A percentile compares a stretch with the other conserved stretches of the same genome.
Conservation (phyloP, 2,888 invertebrate species). For the Drosophila phalerata region DNA sequence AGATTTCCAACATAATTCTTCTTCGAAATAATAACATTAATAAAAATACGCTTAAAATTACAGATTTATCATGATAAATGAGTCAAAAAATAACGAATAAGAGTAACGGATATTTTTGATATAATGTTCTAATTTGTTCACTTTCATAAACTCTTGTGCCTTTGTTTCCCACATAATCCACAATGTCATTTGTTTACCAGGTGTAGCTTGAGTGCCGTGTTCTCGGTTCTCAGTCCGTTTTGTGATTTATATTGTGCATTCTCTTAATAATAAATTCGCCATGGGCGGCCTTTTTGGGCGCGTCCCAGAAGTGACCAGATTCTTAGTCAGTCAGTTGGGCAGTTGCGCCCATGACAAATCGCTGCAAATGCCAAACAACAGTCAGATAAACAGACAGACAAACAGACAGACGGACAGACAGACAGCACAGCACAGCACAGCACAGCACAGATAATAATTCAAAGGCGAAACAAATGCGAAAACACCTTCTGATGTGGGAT, state of each 20-base stretch:
- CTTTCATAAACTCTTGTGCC: background rate
- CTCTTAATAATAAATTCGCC: constrained; percentile 71
- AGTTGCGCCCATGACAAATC: constrained; percentile 61
- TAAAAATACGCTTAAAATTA: background rate
- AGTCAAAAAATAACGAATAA: background rate
- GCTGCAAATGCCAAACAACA: constrained; percentile 57
- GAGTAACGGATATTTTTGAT: background rate
- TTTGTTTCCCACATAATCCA: constrained; percentile 23
- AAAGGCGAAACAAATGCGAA: constrained; percentile 58
- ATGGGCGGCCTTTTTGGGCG: constrained; percentile 57
- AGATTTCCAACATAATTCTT: no score
- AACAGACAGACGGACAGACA: no score
- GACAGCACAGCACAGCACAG: background rate
- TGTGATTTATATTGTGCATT: constrained; percentile 56
- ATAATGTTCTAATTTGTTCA: background rate
- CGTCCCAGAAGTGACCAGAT: constrained; percentile 21
- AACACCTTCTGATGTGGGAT: constrained; percentile 58
- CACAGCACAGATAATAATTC: constrained; percentile 35
- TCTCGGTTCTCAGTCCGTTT: constrained; percentile 27
- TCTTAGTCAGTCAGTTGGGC: constrained; percentile 28
- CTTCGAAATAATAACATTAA: no score
- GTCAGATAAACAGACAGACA: constrained; percentile 11
- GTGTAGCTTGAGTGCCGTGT: constrained; percentile 38
- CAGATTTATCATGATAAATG: background rate
- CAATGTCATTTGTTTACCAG: constrained; percentile 40